phyloP scores from a whole-genome alignment of 2,888 invertebrate species.

The Rotaria sp. region DNA sequence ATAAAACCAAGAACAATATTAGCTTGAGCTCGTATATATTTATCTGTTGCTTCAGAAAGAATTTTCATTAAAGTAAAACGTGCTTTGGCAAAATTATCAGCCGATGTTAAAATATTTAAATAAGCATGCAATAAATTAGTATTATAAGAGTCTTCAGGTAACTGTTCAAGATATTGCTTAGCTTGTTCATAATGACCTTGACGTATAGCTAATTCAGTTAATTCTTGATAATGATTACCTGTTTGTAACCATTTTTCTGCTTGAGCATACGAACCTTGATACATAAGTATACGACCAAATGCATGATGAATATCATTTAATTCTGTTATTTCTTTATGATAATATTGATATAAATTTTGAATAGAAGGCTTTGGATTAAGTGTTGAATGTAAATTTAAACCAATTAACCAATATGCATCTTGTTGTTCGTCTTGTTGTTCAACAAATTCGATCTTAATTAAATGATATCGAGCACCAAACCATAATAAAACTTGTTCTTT shows the following conservation, averaged over 20 bases:
- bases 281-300: not conserved
- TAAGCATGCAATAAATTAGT: not conserved
- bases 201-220: not conserved
- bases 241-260: not conserved
- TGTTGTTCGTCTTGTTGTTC: not conserved
- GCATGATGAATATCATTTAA: not conserved
- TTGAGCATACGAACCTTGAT: not conserved
- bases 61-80: not conserved
- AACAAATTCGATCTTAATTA: not conserved
- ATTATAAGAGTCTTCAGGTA: not conserved
- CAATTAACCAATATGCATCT: not conserved
- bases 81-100: not conserved
- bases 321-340: not conserved
- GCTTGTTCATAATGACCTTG: not conserved
- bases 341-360: not conserved
- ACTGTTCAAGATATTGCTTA: not conserved
- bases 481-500: not conserved
- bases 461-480: not conserved
- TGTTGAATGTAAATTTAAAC: not conserved
- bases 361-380: not conserved
- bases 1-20: not conserved
- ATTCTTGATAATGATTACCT: not conserved
- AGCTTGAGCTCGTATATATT: not conserved
- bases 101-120: not conserved
- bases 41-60: not conserved